Conservation (phyloP, 2,888 invertebrate genomes). For the Lasioglossum figueresi region DNA sequence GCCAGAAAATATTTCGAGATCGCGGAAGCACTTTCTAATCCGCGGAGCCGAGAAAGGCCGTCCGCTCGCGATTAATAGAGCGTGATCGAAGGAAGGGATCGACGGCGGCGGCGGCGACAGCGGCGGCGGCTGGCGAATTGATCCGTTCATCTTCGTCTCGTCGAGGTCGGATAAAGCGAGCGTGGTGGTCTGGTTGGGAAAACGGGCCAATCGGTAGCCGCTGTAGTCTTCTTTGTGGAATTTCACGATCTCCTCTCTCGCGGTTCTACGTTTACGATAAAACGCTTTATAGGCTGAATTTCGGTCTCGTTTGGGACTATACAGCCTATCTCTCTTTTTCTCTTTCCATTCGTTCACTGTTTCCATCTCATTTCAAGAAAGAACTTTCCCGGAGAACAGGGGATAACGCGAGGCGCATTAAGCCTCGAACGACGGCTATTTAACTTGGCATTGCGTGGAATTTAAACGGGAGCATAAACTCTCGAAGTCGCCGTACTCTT, state of each 20-base stretch:
- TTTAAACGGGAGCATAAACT: neutral
- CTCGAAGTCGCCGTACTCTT: neutral
- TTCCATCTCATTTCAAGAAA: neutral
- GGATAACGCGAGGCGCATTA: neutral
- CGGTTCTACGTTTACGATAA: slow-evolving; percentile 1
- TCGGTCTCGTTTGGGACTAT: neutral
- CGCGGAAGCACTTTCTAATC: slow-evolving; percentile 72
- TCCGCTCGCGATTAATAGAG: slow-evolving; percentile 66
- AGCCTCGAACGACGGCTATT: neutral
- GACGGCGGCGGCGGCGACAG: neutral
- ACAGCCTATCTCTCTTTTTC: neutral
- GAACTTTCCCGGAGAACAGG: neutral
- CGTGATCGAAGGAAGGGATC: slow-evolving; percentile 64
- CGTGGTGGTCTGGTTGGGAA: slow-evolving; percentile 35
- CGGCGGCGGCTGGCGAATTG: slow-evolving; percentile 36
- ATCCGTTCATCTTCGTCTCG: slow-evolving; percentile 60
- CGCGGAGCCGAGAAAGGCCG: slow-evolving; percentile 63
- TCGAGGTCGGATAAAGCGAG: slow-evolving; percentile 53
- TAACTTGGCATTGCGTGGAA: neutral
- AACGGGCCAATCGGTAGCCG: slow-evolving; percentile 33
- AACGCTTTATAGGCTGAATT: slow-evolving; percentile 9
- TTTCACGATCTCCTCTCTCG: slow-evolving; percentile 14
- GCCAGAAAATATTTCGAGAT: slow-evolving; percentile 70
- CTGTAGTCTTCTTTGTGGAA: neutral
- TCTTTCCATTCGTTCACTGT: neutral